Evolutionary conservation across 2,888 invertebrate genomes (phyloP), one percentile per base, ranked within the genome.

Genomic region (Nomada ruficornis): DNA sequence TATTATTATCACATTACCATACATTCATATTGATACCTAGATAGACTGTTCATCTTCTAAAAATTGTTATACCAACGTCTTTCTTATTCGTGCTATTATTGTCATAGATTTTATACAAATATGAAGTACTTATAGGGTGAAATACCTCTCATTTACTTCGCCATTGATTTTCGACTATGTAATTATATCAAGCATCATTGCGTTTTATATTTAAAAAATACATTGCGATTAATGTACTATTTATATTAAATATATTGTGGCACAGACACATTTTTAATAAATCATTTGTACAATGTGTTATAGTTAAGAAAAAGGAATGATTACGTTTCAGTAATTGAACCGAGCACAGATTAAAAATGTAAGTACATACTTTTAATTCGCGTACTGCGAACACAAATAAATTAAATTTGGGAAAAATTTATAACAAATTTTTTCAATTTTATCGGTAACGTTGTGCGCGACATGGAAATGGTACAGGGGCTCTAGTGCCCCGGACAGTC

Each of bases 171-270:
- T 78, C 78, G 52, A 62, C 36, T 4, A 36, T 36, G 36, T 36
- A 55, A 60, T 36, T 55, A 50, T 9, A 1, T 68, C 42, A n/a
- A 78, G 29, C 29, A 54, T 78, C 57, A 44, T 72, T 29, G 55
- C 50, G 72, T 80, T 80, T 79, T 80, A 69, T 80, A 79, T 73
- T 72, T 79, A 68, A 80, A 36, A 64, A 78, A 78, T 73, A 47
- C 79, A 79, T 68, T 73, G 36, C 57, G 52, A 54, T 54, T 44
- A 68, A 68, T 80, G 57, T 68, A 68, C 62, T 63, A 77, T 80
- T 79, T 68, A 59, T 68, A 55, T 80, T 57, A 67, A 68, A 23
- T 79, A 57, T 64, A 68, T 64, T 23, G 52, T 42, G 52, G 15
- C 18, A 29, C 54, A 54, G 59, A 60, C 47, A 60, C 11, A 29